Evolutionary conservation across 2,888 invertebrate species (phyloP).

Genomic region (Tortrix viridana): DNA sequence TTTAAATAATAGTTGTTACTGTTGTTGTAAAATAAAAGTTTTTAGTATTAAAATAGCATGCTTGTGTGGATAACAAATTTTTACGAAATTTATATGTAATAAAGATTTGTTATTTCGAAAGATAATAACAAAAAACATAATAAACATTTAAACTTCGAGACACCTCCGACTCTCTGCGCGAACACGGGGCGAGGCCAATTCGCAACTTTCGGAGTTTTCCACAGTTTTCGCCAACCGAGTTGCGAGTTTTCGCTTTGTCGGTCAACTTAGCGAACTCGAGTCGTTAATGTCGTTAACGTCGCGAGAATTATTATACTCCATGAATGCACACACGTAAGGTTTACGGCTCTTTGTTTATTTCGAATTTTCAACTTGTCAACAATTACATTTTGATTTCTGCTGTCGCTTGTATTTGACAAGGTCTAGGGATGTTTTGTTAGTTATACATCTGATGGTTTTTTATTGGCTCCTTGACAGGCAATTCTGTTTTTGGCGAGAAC

Average conservation of each 20-base stretch:
- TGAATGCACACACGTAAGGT: constrained; percentile 16
- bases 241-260: constrained; percentile 20
- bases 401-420: not conserved
- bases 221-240: constrained; percentile 18
- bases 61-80: too few species aligned
- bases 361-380: not conserved
- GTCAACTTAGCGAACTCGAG: constrained; percentile 17
- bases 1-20: too few species aligned
- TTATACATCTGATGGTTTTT: too few species aligned
- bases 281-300: constrained; percentile 16
- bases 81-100: too few species aligned
- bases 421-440: too few species aligned
- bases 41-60: too few species aligned
- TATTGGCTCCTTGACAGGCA: too few species aligned
- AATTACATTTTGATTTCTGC: not conserved
- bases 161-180: not conserved
- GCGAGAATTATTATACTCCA: constrained; percentile 20
- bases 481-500: too few species aligned
- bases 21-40: too few species aligned
- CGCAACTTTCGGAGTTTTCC: constrained; percentile 16
- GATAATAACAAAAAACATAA: not conserved
- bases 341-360: constrained; percentile 10
- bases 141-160: not conserved
- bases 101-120: too few species aligned
- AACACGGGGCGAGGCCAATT: constrained; percentile 5